Conservation (phyloP, 2,888 invertebrate genomes). For the Anthophora plumipes region DNA sequence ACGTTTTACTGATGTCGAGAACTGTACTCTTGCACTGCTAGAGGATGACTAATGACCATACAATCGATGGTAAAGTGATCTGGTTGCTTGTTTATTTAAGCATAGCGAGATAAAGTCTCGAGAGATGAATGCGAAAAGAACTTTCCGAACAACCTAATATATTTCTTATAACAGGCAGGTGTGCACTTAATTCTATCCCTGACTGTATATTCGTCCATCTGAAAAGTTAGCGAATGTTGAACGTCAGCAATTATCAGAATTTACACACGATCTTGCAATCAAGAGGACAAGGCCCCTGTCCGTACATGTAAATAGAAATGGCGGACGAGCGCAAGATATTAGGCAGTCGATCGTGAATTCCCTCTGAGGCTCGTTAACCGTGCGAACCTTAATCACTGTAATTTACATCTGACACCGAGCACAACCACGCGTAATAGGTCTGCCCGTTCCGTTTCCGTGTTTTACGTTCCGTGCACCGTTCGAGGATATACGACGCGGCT, state of each 20-base stretch:
- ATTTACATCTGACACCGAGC: conserved; percentile 44
- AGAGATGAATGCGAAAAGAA: too few species aligned
- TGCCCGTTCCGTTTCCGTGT: conserved; percentile 41
- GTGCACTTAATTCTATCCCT: too few species aligned
- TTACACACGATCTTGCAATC: conserved; percentile 17
- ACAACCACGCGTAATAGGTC: conserved; percentile 29
- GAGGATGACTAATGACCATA: too few species aligned
- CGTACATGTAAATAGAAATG: neutral
- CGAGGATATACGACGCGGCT: conserved; percentile 31
- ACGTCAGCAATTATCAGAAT: conserved; percentile 28
- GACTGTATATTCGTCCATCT: neutral
- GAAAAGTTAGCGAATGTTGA: neutral
- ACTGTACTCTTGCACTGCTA: too few species aligned
- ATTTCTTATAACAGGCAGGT: too few species aligned
- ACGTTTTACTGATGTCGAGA: too few species aligned
- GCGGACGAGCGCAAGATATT: conserved; percentile 31
- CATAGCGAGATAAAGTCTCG: too few species aligned
- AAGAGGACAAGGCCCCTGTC: neutral
- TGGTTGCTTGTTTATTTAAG: too few species aligned
- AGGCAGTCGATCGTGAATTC: conserved; percentile 33
- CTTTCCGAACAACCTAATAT: too few species aligned
- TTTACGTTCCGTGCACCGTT: conserved; percentile 17
- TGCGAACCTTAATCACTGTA: conserved; percentile 45
- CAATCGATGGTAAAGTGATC: too few species aligned
- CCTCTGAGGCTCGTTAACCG: conserved; percentile 39